phyloP scores from a whole-genome alignment of 2,113 vertebrate species.

The Pseudopipra pipra region DNA sequence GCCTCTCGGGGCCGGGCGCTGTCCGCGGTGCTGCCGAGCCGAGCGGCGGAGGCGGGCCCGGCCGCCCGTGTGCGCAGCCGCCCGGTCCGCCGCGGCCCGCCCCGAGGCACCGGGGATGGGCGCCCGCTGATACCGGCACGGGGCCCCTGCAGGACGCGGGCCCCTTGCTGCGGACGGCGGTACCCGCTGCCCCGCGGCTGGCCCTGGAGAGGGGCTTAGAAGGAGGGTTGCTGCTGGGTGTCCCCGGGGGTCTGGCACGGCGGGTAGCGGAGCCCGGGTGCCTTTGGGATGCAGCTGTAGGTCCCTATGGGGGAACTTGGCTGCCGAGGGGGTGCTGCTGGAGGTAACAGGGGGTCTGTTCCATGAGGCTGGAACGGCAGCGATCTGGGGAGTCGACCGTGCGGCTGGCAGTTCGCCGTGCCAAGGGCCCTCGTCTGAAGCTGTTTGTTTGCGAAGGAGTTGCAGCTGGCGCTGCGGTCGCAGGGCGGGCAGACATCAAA shows the following conservation, averaged over 20 bases:
- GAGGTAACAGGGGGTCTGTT: background rate
- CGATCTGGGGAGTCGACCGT: fast-evolving
- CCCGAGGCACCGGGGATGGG: conserved; percentile 14
- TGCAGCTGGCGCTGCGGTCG: background rate
- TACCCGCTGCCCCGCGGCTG: background rate
- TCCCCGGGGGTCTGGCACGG: background rate
- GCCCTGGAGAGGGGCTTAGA: background rate
- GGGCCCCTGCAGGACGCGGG: background rate
- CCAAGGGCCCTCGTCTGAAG: background rate
- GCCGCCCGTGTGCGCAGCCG: conserved; percentile 18
- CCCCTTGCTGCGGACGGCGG: background rate
- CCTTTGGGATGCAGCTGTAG: background rate
- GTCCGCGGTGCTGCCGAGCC: conserved; percentile 12
- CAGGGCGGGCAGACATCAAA: background rate
- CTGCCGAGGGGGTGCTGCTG: background rate
- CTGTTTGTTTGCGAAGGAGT: background rate
- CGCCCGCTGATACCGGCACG: background rate
- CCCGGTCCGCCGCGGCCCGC: background rate
- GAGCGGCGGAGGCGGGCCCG: background rate
- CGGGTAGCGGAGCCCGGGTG: background rate
- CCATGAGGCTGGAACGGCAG: background rate
- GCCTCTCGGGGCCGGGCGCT: background rate
- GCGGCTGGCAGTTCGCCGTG: background rate
- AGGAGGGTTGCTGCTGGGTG: background rate
- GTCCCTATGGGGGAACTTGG: background rate